These are phyloP conservation scores for Xiphydria camelus DNA, from an alignment of 2,888 invertebrate genomes.

Conservation along the genomic window DNA sequence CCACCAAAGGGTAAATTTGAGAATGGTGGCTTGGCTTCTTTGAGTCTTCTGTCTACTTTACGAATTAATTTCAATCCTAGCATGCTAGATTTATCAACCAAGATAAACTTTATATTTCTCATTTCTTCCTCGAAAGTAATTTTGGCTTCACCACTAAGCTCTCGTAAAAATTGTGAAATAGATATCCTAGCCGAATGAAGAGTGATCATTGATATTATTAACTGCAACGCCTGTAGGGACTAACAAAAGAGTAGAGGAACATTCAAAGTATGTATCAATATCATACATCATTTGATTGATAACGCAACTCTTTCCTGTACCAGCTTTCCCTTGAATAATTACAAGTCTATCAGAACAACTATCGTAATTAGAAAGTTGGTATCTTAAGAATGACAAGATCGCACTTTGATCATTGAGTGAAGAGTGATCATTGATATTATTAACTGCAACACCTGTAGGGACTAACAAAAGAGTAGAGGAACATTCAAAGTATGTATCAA, in stretches of 20 bases:
- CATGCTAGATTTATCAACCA: conserved; percentile 11
- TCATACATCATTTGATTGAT: conserved; percentile 13
- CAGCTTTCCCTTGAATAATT: conserved; percentile 11
- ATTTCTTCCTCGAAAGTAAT: conserved; percentile 10
- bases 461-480: conserved; percentile 10
- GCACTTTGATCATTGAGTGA: conserved; percentile 10
- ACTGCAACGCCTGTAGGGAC: conserved; percentile 8
- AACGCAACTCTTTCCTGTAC: conserved; percentile 11
- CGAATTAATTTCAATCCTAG: conserved; percentile 11
- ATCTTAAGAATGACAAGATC: conserved; percentile 10
- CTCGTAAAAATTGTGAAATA: conserved; percentile 9
- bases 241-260: conserved; percentile 9
- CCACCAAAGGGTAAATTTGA: conserved; percentile 7
- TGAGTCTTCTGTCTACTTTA: conserved; percentile 11
- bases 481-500: conserved; percentile 10
- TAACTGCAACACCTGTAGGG: conserved; percentile 8
- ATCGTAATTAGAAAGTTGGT: conserved; percentile 12
- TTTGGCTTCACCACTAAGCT: conserved; percentile 9
- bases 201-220: conserved; percentile 10
- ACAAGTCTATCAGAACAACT: conserved; percentile 10
- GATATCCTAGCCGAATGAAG: conserved; percentile 10
- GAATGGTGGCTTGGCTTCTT: conserved; percentile 8
- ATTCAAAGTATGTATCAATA: conserved; percentile 10
- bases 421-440: conserved; percentile 11
- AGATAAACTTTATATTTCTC: conserved; percentile 7